Percentiles rank a stretch among this genome's conserved stretches.
phyloP scores from a whole-genome alignment of 2,113 vertebrate genomes.

The Ibidorhyncha struthersii region DNA sequence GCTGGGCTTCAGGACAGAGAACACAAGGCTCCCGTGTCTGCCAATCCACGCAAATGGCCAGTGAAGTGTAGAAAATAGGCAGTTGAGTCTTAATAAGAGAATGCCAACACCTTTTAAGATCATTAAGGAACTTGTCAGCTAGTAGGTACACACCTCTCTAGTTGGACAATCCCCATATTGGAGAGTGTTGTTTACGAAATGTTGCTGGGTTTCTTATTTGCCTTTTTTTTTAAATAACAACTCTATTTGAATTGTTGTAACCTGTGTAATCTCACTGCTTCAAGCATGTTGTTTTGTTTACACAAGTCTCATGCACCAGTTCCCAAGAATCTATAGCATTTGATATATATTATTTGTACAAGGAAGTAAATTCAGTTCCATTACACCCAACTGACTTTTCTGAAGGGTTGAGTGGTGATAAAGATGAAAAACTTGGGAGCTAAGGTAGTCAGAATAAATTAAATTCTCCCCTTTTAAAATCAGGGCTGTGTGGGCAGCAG shows the following conservation, averaged over 20 bases:
- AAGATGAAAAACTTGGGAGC: background rate
- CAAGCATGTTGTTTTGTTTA: background rate
- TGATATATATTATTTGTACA: background rate
- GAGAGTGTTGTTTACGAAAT: accelerated
- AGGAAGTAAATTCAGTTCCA: background rate
- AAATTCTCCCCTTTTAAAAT: background rate
- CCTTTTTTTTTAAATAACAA: background rate
- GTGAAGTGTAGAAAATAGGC: background rate
- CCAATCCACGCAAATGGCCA: background rate
- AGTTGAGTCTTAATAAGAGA: background rate
- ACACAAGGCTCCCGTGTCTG: accelerated
- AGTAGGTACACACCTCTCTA: background rate
- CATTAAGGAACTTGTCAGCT: background rate
- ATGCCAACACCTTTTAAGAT: background rate
- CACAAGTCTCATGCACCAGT: background rate
- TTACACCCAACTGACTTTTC: background rate
- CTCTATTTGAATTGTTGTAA: background rate
- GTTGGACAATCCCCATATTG: background rate
- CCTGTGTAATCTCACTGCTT: background rate
- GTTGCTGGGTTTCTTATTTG: background rate
- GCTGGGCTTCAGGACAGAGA: background rate
- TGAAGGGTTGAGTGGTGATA: background rate
- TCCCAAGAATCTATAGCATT: background rate
- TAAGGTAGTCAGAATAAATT: background rate
- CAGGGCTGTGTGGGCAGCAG: background rate